These are phyloP conservation scores for Eurosta solidaginis DNA, from an alignment of 1,140 invertebrate species.

Conservation along the genomic window DNA sequence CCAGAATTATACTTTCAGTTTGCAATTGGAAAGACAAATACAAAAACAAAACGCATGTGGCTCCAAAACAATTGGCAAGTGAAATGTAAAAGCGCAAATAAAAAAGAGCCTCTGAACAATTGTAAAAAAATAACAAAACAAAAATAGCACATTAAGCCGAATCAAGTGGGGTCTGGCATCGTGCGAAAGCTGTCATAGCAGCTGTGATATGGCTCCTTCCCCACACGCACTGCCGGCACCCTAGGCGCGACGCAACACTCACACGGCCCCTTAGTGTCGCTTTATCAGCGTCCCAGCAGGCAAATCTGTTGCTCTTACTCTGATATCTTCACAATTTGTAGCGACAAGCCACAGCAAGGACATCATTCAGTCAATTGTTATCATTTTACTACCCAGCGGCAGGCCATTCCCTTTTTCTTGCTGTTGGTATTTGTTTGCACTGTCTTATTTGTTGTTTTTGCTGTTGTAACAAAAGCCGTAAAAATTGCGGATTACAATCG, in stretches of 20 bases:
- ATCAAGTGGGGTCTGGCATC: constrained; percentile 19
- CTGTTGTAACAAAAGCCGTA: constrained; percentile 56
- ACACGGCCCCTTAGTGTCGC: neutral
- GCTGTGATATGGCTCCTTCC: constrained; percentile 2
- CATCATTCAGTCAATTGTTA: constrained; percentile 7
- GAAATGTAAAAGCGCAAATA: neutral
- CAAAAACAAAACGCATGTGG: constrained; percentile 6
- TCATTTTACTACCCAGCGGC: neutral
- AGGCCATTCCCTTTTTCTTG: neutral
- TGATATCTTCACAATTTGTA: neutral
- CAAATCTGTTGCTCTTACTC: neutral
- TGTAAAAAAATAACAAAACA: neutral
- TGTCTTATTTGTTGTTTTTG: constrained; percentile 14
- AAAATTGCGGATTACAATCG: constrained; percentile 60
- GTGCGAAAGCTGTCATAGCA: constrained; percentile 24
- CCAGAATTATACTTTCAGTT: constrained; percentile 5
- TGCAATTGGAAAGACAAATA: constrained; percentile 9
- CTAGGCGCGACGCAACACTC: neutral
- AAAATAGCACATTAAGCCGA: constrained; percentile 9
- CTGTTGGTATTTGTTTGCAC: neutral
- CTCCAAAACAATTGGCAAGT: constrained; percentile 6
- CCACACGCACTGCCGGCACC: too few species aligned
- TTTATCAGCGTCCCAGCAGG: constrained; percentile 22
- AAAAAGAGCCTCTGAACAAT: neutral
- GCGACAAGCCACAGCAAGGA: constrained; percentile 2